Evolutionary conservation across 1,140 invertebrate species (phyloP).

Genomic region (Drosophila orosa): DNA sequence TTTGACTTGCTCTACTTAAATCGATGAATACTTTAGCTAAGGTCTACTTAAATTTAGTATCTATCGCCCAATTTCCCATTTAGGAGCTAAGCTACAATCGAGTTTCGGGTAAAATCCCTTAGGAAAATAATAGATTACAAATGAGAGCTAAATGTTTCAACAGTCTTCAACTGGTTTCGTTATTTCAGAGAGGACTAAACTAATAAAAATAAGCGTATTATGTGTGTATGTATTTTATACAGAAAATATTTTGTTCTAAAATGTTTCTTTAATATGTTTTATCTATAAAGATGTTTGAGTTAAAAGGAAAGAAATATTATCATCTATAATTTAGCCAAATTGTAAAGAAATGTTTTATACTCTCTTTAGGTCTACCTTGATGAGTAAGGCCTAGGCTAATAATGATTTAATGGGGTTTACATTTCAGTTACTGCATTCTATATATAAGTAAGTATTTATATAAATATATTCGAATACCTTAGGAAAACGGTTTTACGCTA

Average conservation of each 20-base stretch:
- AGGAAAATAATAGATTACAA: conserved; percentile 1
- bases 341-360: background rate
- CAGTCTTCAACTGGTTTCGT: background rate
- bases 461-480: conserved; percentile 30
- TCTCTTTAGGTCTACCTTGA: conserved; percentile 36
- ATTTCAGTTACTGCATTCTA: conserved; percentile 36
- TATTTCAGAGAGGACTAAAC: conserved; percentile 1
- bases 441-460: background rate
- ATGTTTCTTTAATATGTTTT: conserved; percentile 3
- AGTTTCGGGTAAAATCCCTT: conserved; percentile 8
- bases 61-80: conserved; percentile 34
- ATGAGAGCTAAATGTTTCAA: conserved; percentile 1
- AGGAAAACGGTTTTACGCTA: conserved; percentile 24
- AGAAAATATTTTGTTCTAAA: background rate
- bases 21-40: conserved; percentile 10
- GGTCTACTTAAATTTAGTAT: conserved; percentile 31
- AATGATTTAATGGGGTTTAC: conserved; percentile 28
- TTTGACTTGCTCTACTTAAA: conserved; percentile 37
- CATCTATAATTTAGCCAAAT: conserved; percentile 9
- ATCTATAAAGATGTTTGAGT: conserved; percentile 2
- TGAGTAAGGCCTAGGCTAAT: conserved; percentile 18
- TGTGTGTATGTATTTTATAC: conserved; percentile 6
- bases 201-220: background rate
- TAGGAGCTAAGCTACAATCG: conserved; percentile 38
- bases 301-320: conserved; percentile 3